Evolutionary conservation across 2,113 vertebrate species (phyloP).

Genomic region (Nesoenas mayeri): DNA sequence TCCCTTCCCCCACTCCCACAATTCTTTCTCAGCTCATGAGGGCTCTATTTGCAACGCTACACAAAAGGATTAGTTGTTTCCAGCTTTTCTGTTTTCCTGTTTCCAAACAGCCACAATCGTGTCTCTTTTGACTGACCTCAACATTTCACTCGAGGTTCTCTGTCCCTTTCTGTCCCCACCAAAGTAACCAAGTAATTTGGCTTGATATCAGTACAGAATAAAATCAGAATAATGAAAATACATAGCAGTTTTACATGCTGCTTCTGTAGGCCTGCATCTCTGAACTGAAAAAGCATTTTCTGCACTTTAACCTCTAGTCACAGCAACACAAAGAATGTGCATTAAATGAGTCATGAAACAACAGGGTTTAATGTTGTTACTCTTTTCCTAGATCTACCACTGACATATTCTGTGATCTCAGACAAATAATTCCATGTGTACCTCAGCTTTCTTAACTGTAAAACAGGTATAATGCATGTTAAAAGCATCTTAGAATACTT

Average conservation of each 20-base stretch:
- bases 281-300: background rate
- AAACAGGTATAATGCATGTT: background rate
- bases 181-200: background rate
- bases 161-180: background rate
- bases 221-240: background rate
- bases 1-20: background rate
- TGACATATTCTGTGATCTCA: background rate
- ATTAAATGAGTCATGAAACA: background rate
- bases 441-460: background rate
- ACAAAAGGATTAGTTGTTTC: slow-evolving; percentile 54
- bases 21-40: background rate
- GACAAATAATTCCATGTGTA: background rate
- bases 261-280: background rate
- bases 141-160: background rate
- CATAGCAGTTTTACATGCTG: background rate
- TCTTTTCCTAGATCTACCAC: background rate
- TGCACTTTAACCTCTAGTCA: background rate
- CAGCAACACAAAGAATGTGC: background rate
- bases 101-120: background rate
- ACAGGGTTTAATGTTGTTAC: background rate
- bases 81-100: slow-evolving; percentile 3
- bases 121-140: background rate
- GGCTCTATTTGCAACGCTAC: slow-evolving; percentile 1
- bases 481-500: background rate
- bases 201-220: background rate